Conservation (phyloP, 1,140 invertebrate species). For the Drosophila prosaltans region DNA sequence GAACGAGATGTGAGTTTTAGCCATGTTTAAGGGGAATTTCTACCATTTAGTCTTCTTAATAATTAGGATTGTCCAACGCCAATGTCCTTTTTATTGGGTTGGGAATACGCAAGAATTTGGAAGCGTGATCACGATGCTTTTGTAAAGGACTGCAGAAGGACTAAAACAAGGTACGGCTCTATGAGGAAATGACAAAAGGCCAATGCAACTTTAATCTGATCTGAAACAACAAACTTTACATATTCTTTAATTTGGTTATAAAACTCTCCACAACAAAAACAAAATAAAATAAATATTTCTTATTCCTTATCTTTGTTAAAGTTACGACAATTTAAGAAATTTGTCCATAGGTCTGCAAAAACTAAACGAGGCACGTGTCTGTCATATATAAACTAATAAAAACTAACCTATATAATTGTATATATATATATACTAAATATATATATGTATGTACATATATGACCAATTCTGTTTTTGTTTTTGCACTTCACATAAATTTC, state of each 20-base stretch:
- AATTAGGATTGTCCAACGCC: neutral
- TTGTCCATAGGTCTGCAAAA: neutral
- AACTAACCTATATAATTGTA: neutral
- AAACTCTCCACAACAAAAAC: neutral
- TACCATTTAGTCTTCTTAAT: neutral
- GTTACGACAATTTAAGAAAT: neutral
- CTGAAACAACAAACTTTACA: no score
- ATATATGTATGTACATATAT: no score
- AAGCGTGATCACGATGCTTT: neutral
- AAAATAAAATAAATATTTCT: no score
- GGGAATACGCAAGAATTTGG: constrained; percentile 5
- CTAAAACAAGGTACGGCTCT: neutral
- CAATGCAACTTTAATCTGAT: no score
- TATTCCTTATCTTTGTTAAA: neutral
- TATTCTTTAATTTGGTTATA: neutral
- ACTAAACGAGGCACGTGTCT: constrained; percentile 11
- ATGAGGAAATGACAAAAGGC: no score
- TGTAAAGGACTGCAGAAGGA: neutral
- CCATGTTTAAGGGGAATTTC: neutral
- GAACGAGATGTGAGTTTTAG: neutral
- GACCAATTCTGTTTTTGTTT: neutral
- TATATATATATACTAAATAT: no score
- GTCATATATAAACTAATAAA: constrained; percentile 4
- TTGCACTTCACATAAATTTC: constrained; percentile 12
- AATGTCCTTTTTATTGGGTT: neutral